Evolutionary conservation across 2,113 vertebrate genomes (phyloP).

Genomic region (Glareola pratincola): DNA sequence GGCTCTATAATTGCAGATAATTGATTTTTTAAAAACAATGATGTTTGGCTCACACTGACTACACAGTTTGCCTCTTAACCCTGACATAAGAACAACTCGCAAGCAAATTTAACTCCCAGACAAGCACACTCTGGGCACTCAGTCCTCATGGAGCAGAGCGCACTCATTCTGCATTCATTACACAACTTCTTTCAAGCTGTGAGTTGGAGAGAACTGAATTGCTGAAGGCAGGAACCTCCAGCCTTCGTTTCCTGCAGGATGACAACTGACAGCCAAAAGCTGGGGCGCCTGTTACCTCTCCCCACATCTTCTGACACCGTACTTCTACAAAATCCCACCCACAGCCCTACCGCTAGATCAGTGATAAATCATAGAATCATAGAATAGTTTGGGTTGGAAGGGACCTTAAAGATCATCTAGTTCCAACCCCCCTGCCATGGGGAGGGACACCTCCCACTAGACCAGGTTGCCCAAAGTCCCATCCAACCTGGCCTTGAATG

Average conservation of each 20-base stretch:
- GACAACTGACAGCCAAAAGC: not conserved
- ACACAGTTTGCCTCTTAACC: not conserved
- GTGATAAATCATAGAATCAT: not conserved
- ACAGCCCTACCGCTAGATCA: not conserved
- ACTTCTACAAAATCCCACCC: not conserved
- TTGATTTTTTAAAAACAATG: slow-evolving; percentile 24
- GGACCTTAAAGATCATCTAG: too few relatives aligned
- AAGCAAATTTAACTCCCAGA: not conserved
- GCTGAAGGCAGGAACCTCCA: not conserved
- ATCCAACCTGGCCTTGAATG: too few relatives aligned
- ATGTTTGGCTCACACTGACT: not conserved
- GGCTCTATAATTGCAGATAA: not conserved
- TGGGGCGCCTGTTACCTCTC: not conserved
- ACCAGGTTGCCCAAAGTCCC: too few relatives aligned
- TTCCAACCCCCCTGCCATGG: too few relatives aligned
- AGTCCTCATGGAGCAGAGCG: not conserved
- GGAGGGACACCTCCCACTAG: too few relatives aligned
- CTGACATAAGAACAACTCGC: not conserved
- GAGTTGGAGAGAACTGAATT: not conserved
- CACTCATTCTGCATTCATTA: not conserved
- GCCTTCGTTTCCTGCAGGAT: not conserved
- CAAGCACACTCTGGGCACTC: not conserved
- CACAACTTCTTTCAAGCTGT: not conserved
- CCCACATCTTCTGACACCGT: not conserved
- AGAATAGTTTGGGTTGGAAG: too few relatives aligned